These are phyloP conservation scores for Geodia barretti DNA, from an alignment of 37 sponge, comb jelly and placozoan species.

Conservation along the genomic window DNA sequence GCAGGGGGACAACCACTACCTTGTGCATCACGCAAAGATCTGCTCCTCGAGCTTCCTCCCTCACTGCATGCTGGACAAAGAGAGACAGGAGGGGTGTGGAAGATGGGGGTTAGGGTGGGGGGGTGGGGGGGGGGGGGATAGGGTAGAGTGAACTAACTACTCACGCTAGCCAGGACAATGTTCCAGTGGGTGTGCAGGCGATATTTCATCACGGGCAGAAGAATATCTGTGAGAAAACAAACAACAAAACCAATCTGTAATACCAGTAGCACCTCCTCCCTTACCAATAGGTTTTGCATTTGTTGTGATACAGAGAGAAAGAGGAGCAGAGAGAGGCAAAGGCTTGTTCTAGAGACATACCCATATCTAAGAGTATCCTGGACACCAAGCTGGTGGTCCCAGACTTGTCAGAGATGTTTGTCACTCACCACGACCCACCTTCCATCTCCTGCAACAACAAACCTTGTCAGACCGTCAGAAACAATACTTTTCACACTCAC, in stretches of 20 bases:
- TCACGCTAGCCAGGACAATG: conserved; percentile 41
- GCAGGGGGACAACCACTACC: conserved; percentile 54
- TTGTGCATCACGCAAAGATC: conserved; percentile 48
- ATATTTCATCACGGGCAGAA: conserved; percentile 27
- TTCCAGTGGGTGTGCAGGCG: conserved; percentile 58
- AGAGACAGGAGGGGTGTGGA: neutral
- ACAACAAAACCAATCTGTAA: too few species aligned
- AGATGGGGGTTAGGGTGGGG: neutral
- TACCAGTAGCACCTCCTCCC: neutral
- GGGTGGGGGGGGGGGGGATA: too few species aligned
- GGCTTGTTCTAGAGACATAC: conserved; percentile 8
- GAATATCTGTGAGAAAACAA: conserved; percentile 6
- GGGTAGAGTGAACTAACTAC: neutral
- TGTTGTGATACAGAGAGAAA: too few species aligned
- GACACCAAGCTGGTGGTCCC: too few species aligned
- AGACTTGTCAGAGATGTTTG: too few species aligned
- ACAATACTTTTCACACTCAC: neutral
- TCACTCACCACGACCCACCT: too few species aligned
- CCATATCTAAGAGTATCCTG: conserved; percentile 64
- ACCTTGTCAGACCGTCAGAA: too few species aligned
- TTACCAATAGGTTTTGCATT: too few species aligned
- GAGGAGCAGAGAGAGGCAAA: too few species aligned
- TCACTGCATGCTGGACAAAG: conserved; percentile 42
- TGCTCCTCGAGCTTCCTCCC: conserved; percentile 37
- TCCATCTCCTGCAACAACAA: too few species aligned